Evolutionary conservation across 2,888 invertebrate genomes (phyloP).

Genomic region (Lasioglossum malachurum): DNA sequence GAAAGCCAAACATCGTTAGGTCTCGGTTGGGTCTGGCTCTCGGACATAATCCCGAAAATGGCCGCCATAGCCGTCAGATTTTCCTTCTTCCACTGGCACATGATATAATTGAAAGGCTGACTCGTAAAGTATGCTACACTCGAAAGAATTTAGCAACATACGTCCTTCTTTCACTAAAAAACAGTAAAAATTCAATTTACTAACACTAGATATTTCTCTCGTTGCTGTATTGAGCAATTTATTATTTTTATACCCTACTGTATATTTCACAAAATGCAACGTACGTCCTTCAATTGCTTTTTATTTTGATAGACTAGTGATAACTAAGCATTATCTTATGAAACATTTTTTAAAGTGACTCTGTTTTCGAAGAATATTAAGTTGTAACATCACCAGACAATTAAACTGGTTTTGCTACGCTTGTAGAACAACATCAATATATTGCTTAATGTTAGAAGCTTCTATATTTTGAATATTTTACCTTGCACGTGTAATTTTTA

Average conservation of each 20-base stretch:
- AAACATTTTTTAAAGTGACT: no score
- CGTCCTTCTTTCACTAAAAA: not conserved
- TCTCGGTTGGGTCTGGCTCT: not conserved
- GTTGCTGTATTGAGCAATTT: no score
- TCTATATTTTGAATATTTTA: not conserved
- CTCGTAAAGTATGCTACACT: not conserved
- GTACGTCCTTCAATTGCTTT: no score
- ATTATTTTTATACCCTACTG: no score
- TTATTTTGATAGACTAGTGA: no score
- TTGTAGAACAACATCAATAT: not conserved
- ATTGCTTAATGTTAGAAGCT: no score
- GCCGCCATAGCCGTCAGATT: not conserved
- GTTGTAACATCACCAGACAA: not conserved
- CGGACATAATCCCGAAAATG: not conserved
- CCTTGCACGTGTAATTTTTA: not conserved
- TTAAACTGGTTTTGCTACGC: not conserved
- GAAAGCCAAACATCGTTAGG: conserved; percentile 1
- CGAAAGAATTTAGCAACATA: not conserved
- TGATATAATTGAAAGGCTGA: not conserved
- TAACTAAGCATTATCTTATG: not conserved
- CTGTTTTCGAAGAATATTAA: no score
- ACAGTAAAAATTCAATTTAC: not conserved
- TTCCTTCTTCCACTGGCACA: not conserved
- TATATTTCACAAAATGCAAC: no score
- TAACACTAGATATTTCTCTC: no score